phyloP scores from a whole-genome alignment of 2,113 vertebrate genomes.

The Hemiscyllium ocellatum region DNA sequence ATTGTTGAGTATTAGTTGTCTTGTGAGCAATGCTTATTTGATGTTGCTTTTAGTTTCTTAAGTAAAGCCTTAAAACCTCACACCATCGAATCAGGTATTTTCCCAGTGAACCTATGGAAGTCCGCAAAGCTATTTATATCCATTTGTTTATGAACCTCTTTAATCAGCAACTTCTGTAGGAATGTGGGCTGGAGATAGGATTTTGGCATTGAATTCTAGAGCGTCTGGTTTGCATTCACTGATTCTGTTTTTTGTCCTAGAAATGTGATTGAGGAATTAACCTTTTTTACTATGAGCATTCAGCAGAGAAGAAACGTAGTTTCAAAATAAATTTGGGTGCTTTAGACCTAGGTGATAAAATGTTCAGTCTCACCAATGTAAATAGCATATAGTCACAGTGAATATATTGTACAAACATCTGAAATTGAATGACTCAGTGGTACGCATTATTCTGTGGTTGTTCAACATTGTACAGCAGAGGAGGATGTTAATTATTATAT shows the following conservation, averaged over 20 bases:
- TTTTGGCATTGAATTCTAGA: not conserved
- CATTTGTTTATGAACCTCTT: not conserved
- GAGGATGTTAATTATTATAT: not conserved
- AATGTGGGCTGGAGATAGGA: not conserved
- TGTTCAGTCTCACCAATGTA: not conserved
- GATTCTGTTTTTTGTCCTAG: not conserved
- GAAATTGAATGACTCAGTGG: not conserved
- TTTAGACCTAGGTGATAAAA: not conserved
- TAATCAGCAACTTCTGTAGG: not conserved
- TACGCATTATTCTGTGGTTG: not conserved
- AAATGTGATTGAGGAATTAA: not conserved
- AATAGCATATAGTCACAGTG: not conserved
- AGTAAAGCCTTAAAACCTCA: too few relatives aligned
- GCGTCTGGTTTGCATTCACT: not conserved
- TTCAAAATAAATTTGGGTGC: not conserved
- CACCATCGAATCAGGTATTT: not conserved
- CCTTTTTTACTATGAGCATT: not conserved
- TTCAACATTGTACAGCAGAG: not conserved
- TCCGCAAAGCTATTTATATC: not conserved
- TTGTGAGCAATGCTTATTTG: too few relatives aligned
- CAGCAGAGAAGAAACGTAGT: not conserved
- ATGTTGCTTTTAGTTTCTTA: too few relatives aligned
- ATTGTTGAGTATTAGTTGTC: not conserved
- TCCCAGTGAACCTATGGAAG: not conserved
- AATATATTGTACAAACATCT: conserved; percentile 4